Base-by-base conservation (phyloP, 2,113 vertebrate species). In the Gila orcuttii region DNA sequence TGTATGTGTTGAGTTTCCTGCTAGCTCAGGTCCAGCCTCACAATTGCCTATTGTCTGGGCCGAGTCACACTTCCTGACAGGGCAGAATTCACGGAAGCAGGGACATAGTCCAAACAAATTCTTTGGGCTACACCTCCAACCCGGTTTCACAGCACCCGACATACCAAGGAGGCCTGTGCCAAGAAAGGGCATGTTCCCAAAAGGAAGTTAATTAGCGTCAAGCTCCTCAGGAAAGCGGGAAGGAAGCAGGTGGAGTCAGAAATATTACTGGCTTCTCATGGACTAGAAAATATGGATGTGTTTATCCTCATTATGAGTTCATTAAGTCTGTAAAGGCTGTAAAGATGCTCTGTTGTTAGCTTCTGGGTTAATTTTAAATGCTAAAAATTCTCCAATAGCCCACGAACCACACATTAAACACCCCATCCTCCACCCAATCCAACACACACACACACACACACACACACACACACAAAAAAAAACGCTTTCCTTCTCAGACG, bases 81-180 rank as follows among this genome's bases (percentile, higher is more conserved):
- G 84, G 91, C 94, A 95, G 92, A 95, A 95, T 95, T 95, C 91
- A 91, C 94, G 95, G 95, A 95, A 95, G 94, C 91, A 91, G 87
- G 90, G 90, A 93, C 91, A 87, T 76, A 92, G 93, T 90, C 93
- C 93, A 95, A 95, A 95, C 94, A 95, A 95, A 95, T 93, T 93
- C 90, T 84, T 75, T 85, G 66, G 88, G 90, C 89, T 92, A 62
- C 86, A 85, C 90, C 90, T 90, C 92, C 91, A 88, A 90, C 71
- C 75, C 68, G 80, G 86, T 83, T 82, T 87, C 84, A 87, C 25
- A 82, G 74, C 89, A 88, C 88, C 71, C 78, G 33, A n/a, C 83
- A 71, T 52, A 87, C 76, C 87, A 90, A 91, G 93, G 86, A 92
- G 87, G 90, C 78, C 15, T n/a, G 50, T 89, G 86, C 88, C 73